Percentiles rank a stretch among this genome's conserved stretches.
phyloP scores from a whole-genome alignment of 2,797 vertebrate genomes.

The Ficedula albicollis region DNA sequence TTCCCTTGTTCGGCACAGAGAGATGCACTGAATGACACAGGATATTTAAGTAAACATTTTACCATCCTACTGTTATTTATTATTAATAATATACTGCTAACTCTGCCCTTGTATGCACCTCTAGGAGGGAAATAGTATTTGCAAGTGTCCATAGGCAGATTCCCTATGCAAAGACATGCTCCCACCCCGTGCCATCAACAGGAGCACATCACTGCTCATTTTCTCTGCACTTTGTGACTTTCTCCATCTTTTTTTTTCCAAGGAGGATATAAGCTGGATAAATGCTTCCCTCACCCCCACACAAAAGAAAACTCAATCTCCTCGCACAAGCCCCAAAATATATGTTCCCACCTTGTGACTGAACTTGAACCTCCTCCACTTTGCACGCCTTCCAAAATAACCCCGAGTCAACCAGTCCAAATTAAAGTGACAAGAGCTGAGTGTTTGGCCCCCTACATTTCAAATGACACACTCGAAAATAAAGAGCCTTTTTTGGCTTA shows the following conservation, averaged over 20 bases:
- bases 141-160: conserved; percentile 17
- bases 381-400: background rate
- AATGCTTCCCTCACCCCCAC: background rate
- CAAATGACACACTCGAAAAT: background rate
- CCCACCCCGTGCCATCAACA: fast-evolving
- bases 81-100: conserved; percentile 54
- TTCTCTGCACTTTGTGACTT: background rate
- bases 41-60: conserved; percentile 32
- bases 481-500: background rate
- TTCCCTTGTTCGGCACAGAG: background rate
- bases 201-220: background rate
- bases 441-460: background rate
- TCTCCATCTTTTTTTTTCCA: background rate
- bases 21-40: background rate
- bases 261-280: background rate
- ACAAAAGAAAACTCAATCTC: background rate
- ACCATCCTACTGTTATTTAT: conserved; percentile 15
- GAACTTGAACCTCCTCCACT: background rate
- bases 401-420: background rate
- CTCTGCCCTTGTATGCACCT: conserved; percentile 62
- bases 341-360: background rate
- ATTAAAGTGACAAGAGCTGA: background rate
- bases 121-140: background rate
- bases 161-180: background rate
- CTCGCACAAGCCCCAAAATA: background rate